Conservation (phyloP, 2,113 vertebrate species). For the Eudyptes chrysolophus region DNA sequence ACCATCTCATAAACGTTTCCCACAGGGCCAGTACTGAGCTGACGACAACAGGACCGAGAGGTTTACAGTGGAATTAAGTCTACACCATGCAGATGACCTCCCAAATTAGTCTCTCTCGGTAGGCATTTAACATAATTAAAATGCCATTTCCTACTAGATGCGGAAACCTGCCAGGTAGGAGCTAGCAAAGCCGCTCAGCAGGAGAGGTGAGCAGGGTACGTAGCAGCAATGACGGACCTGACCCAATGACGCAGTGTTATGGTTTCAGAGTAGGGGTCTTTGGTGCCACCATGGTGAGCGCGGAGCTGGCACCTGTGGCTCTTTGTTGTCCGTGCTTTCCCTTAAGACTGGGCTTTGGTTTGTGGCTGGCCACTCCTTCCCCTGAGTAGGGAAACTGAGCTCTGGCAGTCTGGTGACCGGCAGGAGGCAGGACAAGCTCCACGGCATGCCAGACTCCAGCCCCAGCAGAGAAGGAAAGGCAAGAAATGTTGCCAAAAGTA, state of each 20-base stretch:
- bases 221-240: not conserved
- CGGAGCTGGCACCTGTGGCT: accelerated
- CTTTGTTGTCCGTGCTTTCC: accelerated
- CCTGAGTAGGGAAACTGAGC: not conserved
- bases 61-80: not conserved
- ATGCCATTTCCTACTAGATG: not conserved
- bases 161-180: not conserved
- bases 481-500: not conserved
- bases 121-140: not conserved
- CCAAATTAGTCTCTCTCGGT: not conserved
- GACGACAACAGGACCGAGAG: accelerated
- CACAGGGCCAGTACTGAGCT: not conserved
- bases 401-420: not conserved
- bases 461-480: not conserved
- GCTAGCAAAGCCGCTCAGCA: not conserved
- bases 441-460: not conserved
- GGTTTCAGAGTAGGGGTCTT: not conserved
- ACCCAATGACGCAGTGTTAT: accelerated
- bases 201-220: accelerated
- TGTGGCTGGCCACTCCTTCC: not conserved
- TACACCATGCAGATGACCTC: accelerated
- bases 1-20: not conserved
- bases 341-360: not conserved
- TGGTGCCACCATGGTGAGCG: accelerated
- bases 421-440: not conserved